These are phyloP conservation scores for Erpetoichthys calabaricus DNA, from an alignment of 2,797 vertebrate species.

Conservation along the genomic window DNA sequence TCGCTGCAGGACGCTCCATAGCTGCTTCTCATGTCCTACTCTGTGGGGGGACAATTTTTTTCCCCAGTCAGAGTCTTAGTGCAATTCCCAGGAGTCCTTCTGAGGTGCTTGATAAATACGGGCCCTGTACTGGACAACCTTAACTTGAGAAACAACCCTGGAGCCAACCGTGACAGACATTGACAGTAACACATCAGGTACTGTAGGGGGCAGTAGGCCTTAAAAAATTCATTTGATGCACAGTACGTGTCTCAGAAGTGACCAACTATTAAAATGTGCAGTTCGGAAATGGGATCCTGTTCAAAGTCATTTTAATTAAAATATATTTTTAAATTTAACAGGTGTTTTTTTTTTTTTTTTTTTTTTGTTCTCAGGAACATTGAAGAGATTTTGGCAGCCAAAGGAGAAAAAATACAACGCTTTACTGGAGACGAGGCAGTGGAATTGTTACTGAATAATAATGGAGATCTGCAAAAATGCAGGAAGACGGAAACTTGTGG, in stretches of 20 bases:
- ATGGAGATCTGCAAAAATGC: background rate
- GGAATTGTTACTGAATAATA: constrained; percentile 51
- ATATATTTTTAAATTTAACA: background rate
- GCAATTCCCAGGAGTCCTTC: too few relatives aligned
- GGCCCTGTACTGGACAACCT: too few relatives aligned
- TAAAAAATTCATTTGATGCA: background rate
- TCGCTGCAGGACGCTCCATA: too few relatives aligned
- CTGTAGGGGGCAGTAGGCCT: too few relatives aligned
- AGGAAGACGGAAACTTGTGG: background rate
- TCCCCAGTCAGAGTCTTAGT: too few relatives aligned
- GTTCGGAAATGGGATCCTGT: background rate
- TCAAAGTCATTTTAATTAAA: background rate
- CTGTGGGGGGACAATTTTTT: too few relatives aligned
- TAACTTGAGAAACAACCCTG: too few relatives aligned
- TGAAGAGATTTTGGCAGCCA: constrained; percentile 86
- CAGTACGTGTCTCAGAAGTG: background rate
- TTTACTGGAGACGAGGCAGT: constrained; percentile 49
- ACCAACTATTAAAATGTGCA: background rate
- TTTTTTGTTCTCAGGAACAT: constrained; percentile 60
- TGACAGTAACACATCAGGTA: too few relatives aligned
- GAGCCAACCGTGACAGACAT: too few relatives aligned
- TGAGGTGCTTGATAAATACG: too few relatives aligned
- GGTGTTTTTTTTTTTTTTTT: background rate
- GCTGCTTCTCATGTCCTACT: too few relatives aligned
- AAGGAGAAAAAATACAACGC: constrained; percentile 69